Base-by-base conservation (phyloP, 2,113 vertebrate species). In the Platycercus adscitus region DNA sequence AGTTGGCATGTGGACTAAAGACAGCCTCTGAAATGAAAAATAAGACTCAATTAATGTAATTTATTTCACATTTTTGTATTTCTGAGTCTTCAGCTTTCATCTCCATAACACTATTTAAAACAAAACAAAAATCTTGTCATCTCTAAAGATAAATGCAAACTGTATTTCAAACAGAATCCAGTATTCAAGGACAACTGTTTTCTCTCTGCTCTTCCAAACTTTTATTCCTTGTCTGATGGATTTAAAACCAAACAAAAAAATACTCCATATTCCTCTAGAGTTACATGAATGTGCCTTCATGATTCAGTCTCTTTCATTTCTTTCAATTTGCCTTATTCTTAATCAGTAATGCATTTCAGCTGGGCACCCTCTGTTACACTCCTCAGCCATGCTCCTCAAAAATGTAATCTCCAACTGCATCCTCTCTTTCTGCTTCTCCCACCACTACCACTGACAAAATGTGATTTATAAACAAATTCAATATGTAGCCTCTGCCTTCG, bases 31-130 rank as follows among this genome's bases (percentile, higher is more conserved):
- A 83, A 91, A 88, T 28, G 43, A 63, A 93, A 91, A 71, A 64
- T 68, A 71, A 56, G 24, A 76, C 47, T 85, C 66, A 91, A 91
- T 93, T 93, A 88, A 47, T 64, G 64, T 58, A 55, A 95, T 91
- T 92, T 86, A 81, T 93, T 94, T 91, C 55, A 84, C 26, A 78
- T 88, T 92, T 94, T 94, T 46, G 24, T 75, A 73, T 83, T 96
- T 88, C 47, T 68, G 39, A 68, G 20, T 66, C 55, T 77, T 88
- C 1, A 15, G 29, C 86, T 94, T 96, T 95, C 72, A 94, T 88
- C 72, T 84, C 64, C 3, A 5, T 55, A 85, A 76, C 20, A 29
- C 13, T 79, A 55, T 5, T 41, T 46, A 75, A 75, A 9, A 46
- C 46, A 44, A 29, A 28, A 31, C 21, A 52, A 44, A 31, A 52